Evolutionary conservation across 2,113 vertebrate genomes (phyloP).

Genomic region (Ptyas mucosa): DNA sequence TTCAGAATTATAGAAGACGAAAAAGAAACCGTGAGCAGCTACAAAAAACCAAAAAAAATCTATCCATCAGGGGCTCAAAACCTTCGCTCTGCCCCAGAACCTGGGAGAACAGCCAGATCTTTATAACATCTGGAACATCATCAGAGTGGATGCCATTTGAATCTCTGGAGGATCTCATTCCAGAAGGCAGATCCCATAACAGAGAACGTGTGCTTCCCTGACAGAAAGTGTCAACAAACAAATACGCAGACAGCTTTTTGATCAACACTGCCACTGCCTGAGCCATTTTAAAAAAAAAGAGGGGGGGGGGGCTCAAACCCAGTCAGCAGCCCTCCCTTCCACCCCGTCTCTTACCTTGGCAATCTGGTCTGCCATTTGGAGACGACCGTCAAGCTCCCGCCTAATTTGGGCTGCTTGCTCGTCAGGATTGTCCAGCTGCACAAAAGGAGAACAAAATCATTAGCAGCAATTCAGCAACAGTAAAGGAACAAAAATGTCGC

Average conservation of each 20-base stretch:
- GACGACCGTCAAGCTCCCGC: conserved; percentile 91
- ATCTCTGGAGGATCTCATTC: not conserved
- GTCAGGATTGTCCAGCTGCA: conserved; percentile 94
- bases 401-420: conserved; percentile 98
- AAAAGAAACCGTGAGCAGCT: not conserved
- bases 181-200: not conserved
- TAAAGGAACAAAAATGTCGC: not conserved
- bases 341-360: conserved; percentile 81
- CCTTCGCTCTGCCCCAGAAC: not conserved
- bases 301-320: too few species aligned
- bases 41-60: not conserved
- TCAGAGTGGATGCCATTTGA: not conserved
- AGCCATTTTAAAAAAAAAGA: not conserved
- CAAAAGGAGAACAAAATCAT: conserved; percentile 51
- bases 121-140: not conserved
- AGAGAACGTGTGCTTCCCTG: not conserved
- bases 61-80: not conserved
- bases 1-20: not conserved
- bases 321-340: not conserved
- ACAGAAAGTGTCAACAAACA: not conserved
- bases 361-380: conserved; percentile 98
- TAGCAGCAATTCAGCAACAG: not conserved
- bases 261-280: not conserved
- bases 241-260: not conserved
- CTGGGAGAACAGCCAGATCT: not conserved